These are phyloP conservation scores for Smutsia gigantea DNA, from an alignment of 2,797 vertebrate species.

Conservation along the genomic window DNA sequence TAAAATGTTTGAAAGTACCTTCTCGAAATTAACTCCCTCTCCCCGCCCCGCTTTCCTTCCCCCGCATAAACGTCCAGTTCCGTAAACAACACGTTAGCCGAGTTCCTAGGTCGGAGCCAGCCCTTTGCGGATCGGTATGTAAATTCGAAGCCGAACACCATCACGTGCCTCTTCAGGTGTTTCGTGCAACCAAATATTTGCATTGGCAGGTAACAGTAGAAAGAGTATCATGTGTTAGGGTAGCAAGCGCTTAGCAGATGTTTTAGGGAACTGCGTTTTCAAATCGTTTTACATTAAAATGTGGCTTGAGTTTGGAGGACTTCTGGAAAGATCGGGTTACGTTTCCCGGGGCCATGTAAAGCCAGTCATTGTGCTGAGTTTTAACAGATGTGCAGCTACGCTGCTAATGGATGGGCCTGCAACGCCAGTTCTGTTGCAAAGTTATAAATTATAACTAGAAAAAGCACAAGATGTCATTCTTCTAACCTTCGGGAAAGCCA, in stretches of 20 bases:
- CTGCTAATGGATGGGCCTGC: conserved; percentile 80
- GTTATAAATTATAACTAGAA: conserved; percentile 83
- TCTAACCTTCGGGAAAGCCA: conserved; percentile 80
- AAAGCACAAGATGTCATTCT: conserved; percentile 81
- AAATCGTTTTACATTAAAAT: conserved; percentile 84
- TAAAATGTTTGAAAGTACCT: conserved; percentile 20
- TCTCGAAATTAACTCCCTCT: background rate
- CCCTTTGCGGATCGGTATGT: conserved; percentile 32
- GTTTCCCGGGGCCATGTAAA: conserved; percentile 85
- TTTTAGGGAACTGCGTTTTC: conserved; percentile 87
- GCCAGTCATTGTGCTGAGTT: conserved; percentile 85
- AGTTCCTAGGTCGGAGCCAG: conserved; percentile 65
- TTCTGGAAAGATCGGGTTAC: conserved; percentile 88
- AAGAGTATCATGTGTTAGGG: conserved; percentile 86
- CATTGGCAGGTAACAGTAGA: conserved; percentile 85
- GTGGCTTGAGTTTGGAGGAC: conserved; percentile 83
- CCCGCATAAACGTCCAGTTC: background rate
- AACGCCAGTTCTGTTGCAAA: conserved; percentile 78
- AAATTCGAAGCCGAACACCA: conserved; percentile 79
- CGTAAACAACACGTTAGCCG: conserved; percentile 40
- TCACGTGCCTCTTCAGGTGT: conserved; percentile 83
- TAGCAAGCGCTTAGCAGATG: conserved; percentile 90
- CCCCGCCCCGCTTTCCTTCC: rapidly evolving
- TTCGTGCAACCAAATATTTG: conserved; percentile 88
- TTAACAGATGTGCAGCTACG: conserved; percentile 86